These are phyloP conservation scores for Aspiorhynchus laticeps DNA, from an alignment of 2,113 vertebrate species.

Conservation along the genomic window DNA sequence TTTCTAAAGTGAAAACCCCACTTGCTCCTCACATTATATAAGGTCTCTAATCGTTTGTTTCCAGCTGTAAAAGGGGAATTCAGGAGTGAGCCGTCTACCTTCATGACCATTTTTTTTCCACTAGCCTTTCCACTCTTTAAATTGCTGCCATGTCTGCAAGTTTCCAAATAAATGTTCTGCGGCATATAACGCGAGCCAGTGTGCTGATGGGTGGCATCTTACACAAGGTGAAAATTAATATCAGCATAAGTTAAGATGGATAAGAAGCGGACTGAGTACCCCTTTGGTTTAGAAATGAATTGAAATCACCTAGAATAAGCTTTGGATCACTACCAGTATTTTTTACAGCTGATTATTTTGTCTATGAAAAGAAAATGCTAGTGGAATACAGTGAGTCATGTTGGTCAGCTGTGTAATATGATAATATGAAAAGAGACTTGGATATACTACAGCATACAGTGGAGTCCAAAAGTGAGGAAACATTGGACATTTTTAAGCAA, in stretches of 20 bases:
- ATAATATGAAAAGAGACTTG: not conserved
- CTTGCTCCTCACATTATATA: conserved; percentile 7
- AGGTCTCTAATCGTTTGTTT: conserved; percentile 1
- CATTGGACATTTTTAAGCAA: too few species aligned
- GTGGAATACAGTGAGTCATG: not conserved
- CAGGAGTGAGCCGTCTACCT: not conserved
- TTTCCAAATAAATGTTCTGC: conserved; percentile 7
- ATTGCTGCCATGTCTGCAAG: conserved; percentile 9
- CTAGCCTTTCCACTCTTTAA: conserved; percentile 30
- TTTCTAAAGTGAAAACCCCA: not conserved
- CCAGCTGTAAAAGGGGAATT: conserved; percentile 3
- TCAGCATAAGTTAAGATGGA: not conserved
- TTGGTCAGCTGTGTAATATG: not conserved
- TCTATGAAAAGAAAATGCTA: not conserved
- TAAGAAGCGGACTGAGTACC: not conserved
- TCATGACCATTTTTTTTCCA: not conserved
- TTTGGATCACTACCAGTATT: not conserved
- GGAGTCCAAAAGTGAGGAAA: too few species aligned
- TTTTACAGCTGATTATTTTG: not conserved
- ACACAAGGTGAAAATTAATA: not conserved
- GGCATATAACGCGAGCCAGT: not conserved
- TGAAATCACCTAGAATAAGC: not conserved
- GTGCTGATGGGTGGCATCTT: not conserved
- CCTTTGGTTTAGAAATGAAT: not conserved
- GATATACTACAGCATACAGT: not conserved